A percentile compares a stretch with the other conserved stretches of the same genome.
Evolutionary conservation across 2,888 invertebrate species (phyloP).

Genomic region (Lepeophtheirus nordmannii): DNA sequence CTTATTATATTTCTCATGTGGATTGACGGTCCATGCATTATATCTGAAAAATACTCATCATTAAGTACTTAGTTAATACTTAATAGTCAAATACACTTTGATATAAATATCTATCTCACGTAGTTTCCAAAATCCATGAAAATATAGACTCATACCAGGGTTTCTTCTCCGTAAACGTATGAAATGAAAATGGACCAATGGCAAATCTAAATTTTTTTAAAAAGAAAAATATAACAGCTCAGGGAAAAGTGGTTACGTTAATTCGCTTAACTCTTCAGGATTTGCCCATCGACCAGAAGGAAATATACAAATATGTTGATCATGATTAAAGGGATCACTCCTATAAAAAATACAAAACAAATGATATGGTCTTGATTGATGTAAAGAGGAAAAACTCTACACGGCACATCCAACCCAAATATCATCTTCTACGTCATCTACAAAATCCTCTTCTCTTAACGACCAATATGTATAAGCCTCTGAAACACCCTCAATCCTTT

Average conservation of each 20-base stretch:
- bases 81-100: no score
- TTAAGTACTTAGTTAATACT: no score
- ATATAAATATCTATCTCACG: no score
- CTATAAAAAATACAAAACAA: not conserved
- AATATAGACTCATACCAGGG: not conserved
- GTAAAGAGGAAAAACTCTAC: no score
- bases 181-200: not conserved
- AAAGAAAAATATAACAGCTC: not conserved
- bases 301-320: not conserved
- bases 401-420: not conserved
- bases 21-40: not conserved
- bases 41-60: not conserved
- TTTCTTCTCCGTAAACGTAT: not conserved
- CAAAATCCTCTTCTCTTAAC: not conserved
- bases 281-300: not conserved
- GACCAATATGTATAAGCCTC: not conserved
- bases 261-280: slow-evolving; percentile 2
- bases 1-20: not conserved
- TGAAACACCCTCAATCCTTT: not conserved
- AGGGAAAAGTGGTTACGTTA: not conserved
- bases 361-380: no score
- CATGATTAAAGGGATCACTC: not conserved
- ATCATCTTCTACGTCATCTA: not conserved
- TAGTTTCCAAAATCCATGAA: not conserved
- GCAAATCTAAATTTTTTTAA: not conserved